Base-by-base conservation (phyloP, 2,888 invertebrate genomes). In the Metopia argyrocephala region DNA sequence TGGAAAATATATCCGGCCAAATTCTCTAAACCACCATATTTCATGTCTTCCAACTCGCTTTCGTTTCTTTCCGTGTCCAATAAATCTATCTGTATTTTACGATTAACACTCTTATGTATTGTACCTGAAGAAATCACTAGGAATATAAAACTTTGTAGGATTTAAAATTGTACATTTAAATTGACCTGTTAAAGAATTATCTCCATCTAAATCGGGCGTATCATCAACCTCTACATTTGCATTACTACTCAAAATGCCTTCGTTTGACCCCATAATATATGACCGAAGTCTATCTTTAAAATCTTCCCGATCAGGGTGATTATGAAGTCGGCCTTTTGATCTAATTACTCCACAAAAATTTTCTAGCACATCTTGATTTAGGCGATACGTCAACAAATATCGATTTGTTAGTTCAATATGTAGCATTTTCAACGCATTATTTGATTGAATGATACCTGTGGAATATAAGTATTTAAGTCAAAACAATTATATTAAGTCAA, bases 261-360 rank as follows among this genome's bases (percentile, higher is more conserved):
- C 54, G 25, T 54, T 54, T 23, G 23, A 54, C 25, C 54, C 54
- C 25, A 54, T 25, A 54, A 66, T 66, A 27, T 66, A 66, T 15
- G 38, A 66, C 7, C 66, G 66, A 25, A 66, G 45, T 57, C 56
- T 56, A 54, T 69, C 56, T 50, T 50, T 50, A 50, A 50, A 20
- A 5, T 52, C 66, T 18, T 66, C 23, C 18, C 45, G 52, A 31
- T 54, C 68, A 9, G 68, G 68, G 52, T 68, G 68, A 54, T 31
- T 21, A 27, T 68, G 68, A 45, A 68, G 45, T n/a, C 68, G 38
- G 50, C 68, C 65, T 48, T 65, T 65, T 12, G 65, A 48, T 65
- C 65, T 46, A 27, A 65, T 65, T 48, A 65, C 45, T 54, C 68
- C 68, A n/a, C 59, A 59, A 69, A 70, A 70, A 59, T 46, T 59